Base-by-base conservation (phyloP, 2,888 invertebrate species). In the Aleiodes alternator region DNA sequence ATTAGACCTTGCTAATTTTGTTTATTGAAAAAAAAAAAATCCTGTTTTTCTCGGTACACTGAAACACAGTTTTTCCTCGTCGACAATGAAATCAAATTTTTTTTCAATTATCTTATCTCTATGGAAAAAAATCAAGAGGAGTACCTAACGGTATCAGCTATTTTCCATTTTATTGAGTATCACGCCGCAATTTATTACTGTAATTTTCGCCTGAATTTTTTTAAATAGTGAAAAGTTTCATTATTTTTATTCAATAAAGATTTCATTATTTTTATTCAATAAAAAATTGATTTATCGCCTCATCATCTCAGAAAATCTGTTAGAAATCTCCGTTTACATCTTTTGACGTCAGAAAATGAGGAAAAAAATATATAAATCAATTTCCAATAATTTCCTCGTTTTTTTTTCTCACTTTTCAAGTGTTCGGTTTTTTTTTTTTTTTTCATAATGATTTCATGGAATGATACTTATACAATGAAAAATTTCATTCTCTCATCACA, bases 121-220 rank as follows among this genome's bases (percentile, higher is more conserved):
- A 14, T 38, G 38, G 61, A 38, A 38, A 34, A 38, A 43, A 43
- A 34, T 5, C 38, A 61, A 14, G 8, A 61, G 4, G 8, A 34
- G 38, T 61, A 38, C 61, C 61, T 38, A 61, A 61, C 61, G 61
- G 61, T 38, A 61, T 61, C 34, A 61, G 61, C 38, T 31, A 61
- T 61, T 61, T 31, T 61, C 61, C 61, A 11, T 16, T 14, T 38
- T 61, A 61, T 61, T n/a, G 61, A 34, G 38, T 31, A n/a, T 38
- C 61, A n/a, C 43, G 43, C 7, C 7, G 43, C 61, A 61, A 61
- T 61, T 38, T 61, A 38, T 61, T 61, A 61, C 16, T 3, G 38
- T 38, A 38, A 61, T 61, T 59, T 61, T 38, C 38, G 8, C 61
- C 14, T 14, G 34, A 61, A 61, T 14, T 14, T 61, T 61, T 14